A percentile compares a stretch with the other conserved stretches of the same genome.
phyloP scores from a whole-genome alignment of 1,140 invertebrate genomes.

The Pseudomyrmex sp. region DNA sequence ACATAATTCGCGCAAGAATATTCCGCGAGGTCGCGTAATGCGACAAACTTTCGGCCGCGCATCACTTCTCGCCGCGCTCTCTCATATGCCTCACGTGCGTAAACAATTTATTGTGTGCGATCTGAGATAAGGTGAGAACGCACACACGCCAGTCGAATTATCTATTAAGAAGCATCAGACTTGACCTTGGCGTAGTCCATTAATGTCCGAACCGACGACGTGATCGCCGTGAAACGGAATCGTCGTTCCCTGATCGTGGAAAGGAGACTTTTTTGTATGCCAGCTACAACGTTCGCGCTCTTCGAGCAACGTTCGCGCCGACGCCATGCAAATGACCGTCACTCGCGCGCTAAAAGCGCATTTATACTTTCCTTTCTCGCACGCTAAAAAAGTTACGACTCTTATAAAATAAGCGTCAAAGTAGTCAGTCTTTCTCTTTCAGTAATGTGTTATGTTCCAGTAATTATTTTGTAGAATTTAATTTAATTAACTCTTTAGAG shows the following conservation, averaged over 20 bases:
- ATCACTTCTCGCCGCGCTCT: slow-evolving; percentile 1
- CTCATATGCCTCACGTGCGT: background rate
- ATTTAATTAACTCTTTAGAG: too few relatives aligned
- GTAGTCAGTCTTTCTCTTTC: too few relatives aligned
- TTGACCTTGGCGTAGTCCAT: slow-evolving; percentile 51
- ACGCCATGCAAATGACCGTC: background rate
- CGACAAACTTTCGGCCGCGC: slow-evolving; percentile 29
- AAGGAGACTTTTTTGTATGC: slow-evolving; percentile 56
- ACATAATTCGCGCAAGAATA: slow-evolving; percentile 38
- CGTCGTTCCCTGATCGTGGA: slow-evolving; percentile 61
- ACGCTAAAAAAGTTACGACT: too few relatives aligned
- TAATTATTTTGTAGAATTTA: too few relatives aligned
- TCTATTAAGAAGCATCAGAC: slow-evolving; percentile 25
- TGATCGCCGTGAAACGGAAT: slow-evolving; percentile 49
- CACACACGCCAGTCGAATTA: background rate
- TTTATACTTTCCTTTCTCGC: background rate
- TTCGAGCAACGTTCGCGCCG: slow-evolving; percentile 11
- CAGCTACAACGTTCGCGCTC: background rate
- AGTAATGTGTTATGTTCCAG: too few relatives aligned
- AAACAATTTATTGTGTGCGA: slow-evolving; percentile 7
- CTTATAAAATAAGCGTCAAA: too few relatives aligned
- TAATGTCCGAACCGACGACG: slow-evolving; percentile 49
- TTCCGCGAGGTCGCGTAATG: background rate
- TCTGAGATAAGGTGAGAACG: background rate
- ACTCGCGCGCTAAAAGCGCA: background rate